Evolutionary conservation across 2,113 vertebrate genomes (phyloP), one percentile per base, ranked within the genome.

Genomic region (Odontophorus gujanensis): DNA sequence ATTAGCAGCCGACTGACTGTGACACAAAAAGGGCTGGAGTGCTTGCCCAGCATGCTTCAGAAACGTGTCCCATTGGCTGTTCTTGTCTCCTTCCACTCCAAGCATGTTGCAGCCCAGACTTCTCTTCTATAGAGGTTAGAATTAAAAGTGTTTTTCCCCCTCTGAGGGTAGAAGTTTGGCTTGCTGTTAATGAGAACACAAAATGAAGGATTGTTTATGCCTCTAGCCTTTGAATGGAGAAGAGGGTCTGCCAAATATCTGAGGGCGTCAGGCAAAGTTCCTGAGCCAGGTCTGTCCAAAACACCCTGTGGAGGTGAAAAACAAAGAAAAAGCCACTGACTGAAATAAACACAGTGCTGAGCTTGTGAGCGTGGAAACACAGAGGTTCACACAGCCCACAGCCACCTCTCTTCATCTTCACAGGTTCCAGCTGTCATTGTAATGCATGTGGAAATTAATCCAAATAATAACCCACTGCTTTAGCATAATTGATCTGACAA

Each of bases 1-100:
- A 9, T 36, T 32, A 53, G 19, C 6, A 15, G 11, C 61, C 62
- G 36, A 15, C n/a, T 65, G 66, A 8, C 71, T 65, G 25, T 51
- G 42, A 28, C 19, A 19, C 9, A 43, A 74, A 61, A 30, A 22
- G 7, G 38, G 21, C 24, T 21, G 24, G 26, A 61, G 36, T 0
- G 0, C 9, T 86, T 34, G 30, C 11, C 11, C 66, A 50, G 36
- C 1, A 0, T 3, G 6, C 12, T 42, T 73, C 48, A n/a, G 63
- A 67, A 83, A 65, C n/a, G 21, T 6, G 1, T 34, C 14, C 28
- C 3, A 0, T 61, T 40, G 21, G 34, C 6, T 28, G 59, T 82
- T 80, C 22, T 81, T 40, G 6, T 59, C 30, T 34, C 42, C 59
- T 51, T 32, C 15, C 55, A 20, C 21, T 58, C 48, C 1, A 1